Evolutionary conservation across 37 sponge, comb jelly and placozoan genomes (phyloP).

Genomic region (Amphimedon queenslandica): DNA sequence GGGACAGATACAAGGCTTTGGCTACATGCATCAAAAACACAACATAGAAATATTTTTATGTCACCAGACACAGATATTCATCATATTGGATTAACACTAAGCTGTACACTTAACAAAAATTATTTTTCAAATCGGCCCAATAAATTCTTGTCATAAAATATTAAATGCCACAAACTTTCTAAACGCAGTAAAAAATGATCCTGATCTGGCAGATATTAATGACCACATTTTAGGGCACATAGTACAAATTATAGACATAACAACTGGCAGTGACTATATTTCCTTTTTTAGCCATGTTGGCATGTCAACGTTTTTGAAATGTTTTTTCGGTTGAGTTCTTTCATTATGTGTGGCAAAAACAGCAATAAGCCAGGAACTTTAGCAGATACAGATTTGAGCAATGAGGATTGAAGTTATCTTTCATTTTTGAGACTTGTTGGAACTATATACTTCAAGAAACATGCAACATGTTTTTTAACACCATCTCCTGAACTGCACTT

Average conservation of each 20-base stretch:
- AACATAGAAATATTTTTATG: not conserved
- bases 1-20: not conserved
- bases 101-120: not conserved
- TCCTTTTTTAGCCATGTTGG: constrained; percentile 24
- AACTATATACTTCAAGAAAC: too few relatives aligned
- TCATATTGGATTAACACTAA: not conserved
- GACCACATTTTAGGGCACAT: not conserved
- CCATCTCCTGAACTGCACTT: too few relatives aligned
- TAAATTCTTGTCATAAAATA: not conserved
- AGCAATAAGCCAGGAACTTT: too few relatives aligned
- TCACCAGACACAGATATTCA: not conserved
- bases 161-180: not conserved
- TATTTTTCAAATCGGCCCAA: not conserved
- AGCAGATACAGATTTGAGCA: too few relatives aligned
- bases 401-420: too few relatives aligned
- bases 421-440: too few relatives aligned
- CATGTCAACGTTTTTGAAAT: constrained; percentile 7
- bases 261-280: constrained; percentile 27
- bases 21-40: not conserved
- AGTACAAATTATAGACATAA: constrained; percentile 2
- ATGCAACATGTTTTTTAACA: too few relatives aligned
- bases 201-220: not conserved
- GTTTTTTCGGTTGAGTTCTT: too few relatives aligned
- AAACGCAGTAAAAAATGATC: not conserved
- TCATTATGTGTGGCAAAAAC: too few relatives aligned